A percentile compares a stretch with the other conserved stretches of the same genome.
Evolutionary conservation across 2,888 invertebrate genomes (phyloP).

Genomic region (Brachylomia viminalis): DNA sequence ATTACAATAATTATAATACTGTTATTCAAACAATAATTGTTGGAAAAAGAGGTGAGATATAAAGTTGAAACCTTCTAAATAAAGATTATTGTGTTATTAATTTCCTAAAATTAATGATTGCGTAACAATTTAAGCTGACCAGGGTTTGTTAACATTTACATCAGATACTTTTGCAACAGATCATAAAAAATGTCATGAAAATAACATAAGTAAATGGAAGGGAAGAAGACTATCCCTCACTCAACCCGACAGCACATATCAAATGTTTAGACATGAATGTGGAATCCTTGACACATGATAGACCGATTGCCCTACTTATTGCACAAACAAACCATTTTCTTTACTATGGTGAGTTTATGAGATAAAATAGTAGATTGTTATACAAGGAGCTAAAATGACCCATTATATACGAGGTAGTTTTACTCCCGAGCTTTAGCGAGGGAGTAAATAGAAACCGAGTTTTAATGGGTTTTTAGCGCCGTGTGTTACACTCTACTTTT

Average conservation of each 20-base stretch:
- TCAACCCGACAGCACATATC: neutral
- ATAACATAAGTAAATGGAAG: neutral
- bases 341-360: constrained; percentile 5
- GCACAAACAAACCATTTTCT: constrained; percentile 31
- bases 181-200: neutral
- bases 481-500: no score
- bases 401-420: no score
- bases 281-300: constrained; percentile 30
- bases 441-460: no score
- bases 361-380: no score
- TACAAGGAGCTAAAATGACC: no score
- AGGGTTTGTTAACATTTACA: neutral
- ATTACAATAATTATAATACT: neutral
- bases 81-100: neutral
- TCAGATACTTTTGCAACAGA: neutral
- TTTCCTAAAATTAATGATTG: neutral
- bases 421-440: no score
- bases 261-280: constrained; percentile 35
- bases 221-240: neutral
- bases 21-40: neutral
- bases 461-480: no score
- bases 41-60: neutral
- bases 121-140: neutral
- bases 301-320: constrained; percentile 38
- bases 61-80: neutral